A percentile compares a stretch with the other conserved stretches of the same genome.
Evolutionary conservation across 2,888 invertebrate genomes (phyloP).

Genomic region (Hartigia nigra): DNA sequence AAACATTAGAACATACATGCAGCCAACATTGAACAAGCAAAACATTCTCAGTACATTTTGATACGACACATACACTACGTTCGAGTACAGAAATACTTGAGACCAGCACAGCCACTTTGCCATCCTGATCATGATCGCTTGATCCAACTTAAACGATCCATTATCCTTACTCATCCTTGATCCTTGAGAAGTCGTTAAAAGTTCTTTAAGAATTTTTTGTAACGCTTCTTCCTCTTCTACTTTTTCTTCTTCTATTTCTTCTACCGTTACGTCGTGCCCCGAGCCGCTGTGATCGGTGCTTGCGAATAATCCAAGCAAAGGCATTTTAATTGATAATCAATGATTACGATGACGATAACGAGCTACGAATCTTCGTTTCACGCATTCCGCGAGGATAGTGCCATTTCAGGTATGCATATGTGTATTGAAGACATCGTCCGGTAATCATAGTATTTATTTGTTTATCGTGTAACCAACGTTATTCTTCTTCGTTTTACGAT

Average conservation of each 20-base stretch:
- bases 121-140: not conserved
- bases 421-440: slow-evolving; percentile 32
- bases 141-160: not conserved
- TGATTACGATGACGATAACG: slow-evolving; percentile 40
- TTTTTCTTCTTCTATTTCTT: slow-evolving; percentile 26
- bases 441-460: slow-evolving; percentile 24
- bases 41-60: slow-evolving; percentile 37
- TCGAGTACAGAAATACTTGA: slow-evolving; percentile 52
- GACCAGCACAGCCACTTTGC: slow-evolving; percentile 36
- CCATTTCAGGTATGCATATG: slow-evolving; percentile 58
- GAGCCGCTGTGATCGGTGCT: slow-evolving; percentile 35
- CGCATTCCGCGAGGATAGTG: slow-evolving; percentile 49
- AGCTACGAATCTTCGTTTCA: slow-evolving; percentile 49
- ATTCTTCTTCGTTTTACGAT: not conserved
- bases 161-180: not conserved
- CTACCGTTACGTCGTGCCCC: slow-evolving; percentile 24
- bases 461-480: not conserved
- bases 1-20: slow-evolving; percentile 17
- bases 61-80: slow-evolving; percentile 57
- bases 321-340: slow-evolving; percentile 32
- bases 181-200: not conserved
- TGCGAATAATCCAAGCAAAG: slow-evolving; percentile 48
- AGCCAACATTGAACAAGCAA: slow-evolving; percentile 16
- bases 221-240: slow-evolving; percentile 22
- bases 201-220: not conserved